Evolutionary conservation across 1,140 invertebrate species (phyloP), one percentile per base, ranked within the genome.

Genomic region (Eriosoma lanigerum): DNA sequence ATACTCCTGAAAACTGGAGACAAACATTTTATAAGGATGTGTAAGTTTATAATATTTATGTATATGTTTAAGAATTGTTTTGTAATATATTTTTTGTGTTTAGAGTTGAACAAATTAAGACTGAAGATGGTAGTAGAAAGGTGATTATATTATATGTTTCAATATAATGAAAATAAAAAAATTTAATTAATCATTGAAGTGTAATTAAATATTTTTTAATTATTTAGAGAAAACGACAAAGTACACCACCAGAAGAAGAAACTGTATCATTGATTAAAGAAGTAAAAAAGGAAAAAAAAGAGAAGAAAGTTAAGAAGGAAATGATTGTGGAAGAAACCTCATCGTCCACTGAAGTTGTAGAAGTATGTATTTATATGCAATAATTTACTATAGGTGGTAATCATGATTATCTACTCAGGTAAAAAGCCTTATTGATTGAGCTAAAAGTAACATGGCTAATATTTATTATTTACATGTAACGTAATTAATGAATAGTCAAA

Each of bases 1-100:
- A 96, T 81, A 99, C 98, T 4, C 97, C 97, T 0, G 86, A 90
- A 73, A 92, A 96, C 54, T 82, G 81, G 81, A 76, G 48, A 44
- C 26, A 81, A 52, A 32, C 26, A n/a, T 62, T 62, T 3, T 78
- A 26, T 26, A 62, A 44, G 3, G 56, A 78, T n/a, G 2, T n/a
- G 75, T 78, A 78, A 78, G 75, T 62, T 32, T n/a, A 60, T 0
- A 60, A 60, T 21, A 38, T 44, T 17, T 38, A 6, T 38, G 54
- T 32, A 8, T 56, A 38, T 54, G 10, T 4, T 38, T 21, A 24
- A 17, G 6, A 44, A 44, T n/a, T 21, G 21, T 1, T 44, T 24
- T 56, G 1, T 58, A 44, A 21, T 26, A 29, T 24, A 29, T 24
- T n/a, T 56, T 52, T 50, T 44, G 10, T 46, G 19, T 46, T 70